These are phyloP conservation scores for Chydorus sphaericus DNA, from an alignment of 2,888 invertebrate genomes.

Conservation along the genomic window DNA sequence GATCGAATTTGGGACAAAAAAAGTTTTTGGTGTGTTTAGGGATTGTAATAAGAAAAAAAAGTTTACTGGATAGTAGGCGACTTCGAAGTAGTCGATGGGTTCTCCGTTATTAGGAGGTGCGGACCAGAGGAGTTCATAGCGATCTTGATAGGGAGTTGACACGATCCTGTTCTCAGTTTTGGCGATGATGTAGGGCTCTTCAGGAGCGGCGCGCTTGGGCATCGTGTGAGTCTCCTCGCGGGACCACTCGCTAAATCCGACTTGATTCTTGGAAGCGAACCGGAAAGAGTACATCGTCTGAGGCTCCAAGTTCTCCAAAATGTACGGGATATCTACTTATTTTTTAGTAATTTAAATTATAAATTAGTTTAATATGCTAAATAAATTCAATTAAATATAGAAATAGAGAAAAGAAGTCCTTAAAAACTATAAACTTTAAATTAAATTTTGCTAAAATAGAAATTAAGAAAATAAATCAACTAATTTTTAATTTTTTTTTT, in stretches of 20 bases:
- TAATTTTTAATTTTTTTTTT: too few species aligned
- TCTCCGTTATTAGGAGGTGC: constrained; percentile 79
- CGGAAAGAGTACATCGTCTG: constrained; percentile 63
- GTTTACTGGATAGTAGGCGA: constrained; percentile 65
- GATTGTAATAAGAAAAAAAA: not conserved
- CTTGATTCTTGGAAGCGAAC: constrained; percentile 71
- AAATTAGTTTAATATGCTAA: too few species aligned
- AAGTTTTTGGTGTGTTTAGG: too few species aligned
- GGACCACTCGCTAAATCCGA: constrained; percentile 63
- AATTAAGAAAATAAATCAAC: too few species aligned
- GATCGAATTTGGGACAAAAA: not conserved
- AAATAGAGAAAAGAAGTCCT: too few species aligned
- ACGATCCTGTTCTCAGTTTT: constrained; percentile 35
- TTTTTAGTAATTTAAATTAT: not conserved
- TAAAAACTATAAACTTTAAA: too few species aligned
- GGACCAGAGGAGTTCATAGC: constrained; percentile 68
- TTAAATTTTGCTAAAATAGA: too few species aligned
- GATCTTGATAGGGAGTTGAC: constrained; percentile 52
- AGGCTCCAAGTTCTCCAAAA: constrained; percentile 61
- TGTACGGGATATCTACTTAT: constrained; percentile 51
- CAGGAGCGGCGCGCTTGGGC: constrained; percentile 60
- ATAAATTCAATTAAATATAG: too few species aligned
- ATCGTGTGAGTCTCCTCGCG: constrained; percentile 48
- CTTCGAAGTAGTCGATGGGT: constrained; percentile 65
- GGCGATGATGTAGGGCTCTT: constrained; percentile 46